phyloP scores from a whole-genome alignment of 2,797 vertebrate genomes.

The Cichlasoma orientale region DNA sequence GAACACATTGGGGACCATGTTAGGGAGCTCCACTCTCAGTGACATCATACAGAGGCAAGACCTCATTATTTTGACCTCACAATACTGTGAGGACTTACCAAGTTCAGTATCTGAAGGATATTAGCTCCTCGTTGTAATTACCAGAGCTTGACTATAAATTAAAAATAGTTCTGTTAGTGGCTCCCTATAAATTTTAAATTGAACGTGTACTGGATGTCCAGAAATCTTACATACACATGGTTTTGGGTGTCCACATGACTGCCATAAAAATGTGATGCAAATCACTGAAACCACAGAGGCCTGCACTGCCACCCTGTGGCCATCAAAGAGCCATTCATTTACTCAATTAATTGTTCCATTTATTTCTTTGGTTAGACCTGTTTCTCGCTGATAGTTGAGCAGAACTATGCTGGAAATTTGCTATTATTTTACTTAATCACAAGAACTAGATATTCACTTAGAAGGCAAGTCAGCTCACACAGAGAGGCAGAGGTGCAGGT shows the following conservation, averaged over 20 bases:
- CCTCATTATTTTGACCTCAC: neutral
- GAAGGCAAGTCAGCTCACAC: neutral
- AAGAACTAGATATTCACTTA: neutral
- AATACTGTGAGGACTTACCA: neutral
- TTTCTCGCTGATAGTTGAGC: neutral
- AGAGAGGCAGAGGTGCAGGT: neutral
- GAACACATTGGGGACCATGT: neutral
- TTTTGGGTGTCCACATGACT: neutral
- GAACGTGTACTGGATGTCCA: no score
- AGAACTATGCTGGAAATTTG: neutral
- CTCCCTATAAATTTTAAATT: no score
- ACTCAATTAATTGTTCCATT: accelerated
- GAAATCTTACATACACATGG: neutral
- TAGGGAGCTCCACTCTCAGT: neutral
- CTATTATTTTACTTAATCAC: neutral
- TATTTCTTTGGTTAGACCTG: neutral
- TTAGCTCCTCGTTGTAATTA: no score
- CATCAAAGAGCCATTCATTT: neutral
- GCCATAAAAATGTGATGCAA: neutral
- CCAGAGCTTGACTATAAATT: no score
- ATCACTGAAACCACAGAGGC: neutral
- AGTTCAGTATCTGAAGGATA: no score
- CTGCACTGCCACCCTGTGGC: neutral
- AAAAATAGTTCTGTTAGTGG: no score
- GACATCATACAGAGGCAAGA: neutral